phyloP scores from a whole-genome alignment of 2,797 vertebrate species.

The Tragelaphus eurycerus region DNA sequence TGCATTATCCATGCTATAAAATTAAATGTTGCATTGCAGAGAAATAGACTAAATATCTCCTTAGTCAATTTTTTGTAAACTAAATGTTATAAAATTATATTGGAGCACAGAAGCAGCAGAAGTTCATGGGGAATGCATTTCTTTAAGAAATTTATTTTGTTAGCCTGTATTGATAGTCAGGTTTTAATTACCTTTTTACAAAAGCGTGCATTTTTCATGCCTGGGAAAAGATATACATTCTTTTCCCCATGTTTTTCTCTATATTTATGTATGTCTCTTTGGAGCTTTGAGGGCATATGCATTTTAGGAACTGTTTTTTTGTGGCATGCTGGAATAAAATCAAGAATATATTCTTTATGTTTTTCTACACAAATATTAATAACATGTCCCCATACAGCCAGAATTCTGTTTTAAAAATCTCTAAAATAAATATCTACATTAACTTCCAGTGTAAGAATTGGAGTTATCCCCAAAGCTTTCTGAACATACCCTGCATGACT shows the following conservation, averaged over 20 bases:
- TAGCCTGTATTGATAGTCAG: constrained; percentile 38
- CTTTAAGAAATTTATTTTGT: constrained; percentile 52
- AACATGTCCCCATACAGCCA: background rate
- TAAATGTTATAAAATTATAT: constrained; percentile 72
- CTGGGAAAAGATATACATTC: background rate
- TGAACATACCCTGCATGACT: background rate
- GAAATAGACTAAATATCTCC: constrained; percentile 74
- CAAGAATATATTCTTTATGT: background rate
- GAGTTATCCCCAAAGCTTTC: background rate
- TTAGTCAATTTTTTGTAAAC: constrained; percentile 78
- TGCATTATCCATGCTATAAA: constrained; percentile 81
- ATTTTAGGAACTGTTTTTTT: background rate
- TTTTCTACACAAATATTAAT: background rate
- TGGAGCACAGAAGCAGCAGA: constrained; percentile 52
- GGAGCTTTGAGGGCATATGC: background rate
- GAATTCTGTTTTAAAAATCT: constrained; percentile 19
- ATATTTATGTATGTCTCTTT: background rate
- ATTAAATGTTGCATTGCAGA: constrained; percentile 83
- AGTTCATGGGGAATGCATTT: constrained; percentile 70
- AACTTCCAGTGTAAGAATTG: background rate
- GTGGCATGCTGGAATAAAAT: background rate
- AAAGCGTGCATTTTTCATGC: background rate
- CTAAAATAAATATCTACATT: background rate
- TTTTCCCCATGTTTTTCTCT: background rate
- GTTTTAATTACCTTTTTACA: constrained; percentile 67